These are phyloP conservation scores for Sylvilagus floridanus DNA, from an alignment of 2,797 vertebrate species.

Conservation along the genomic window DNA sequence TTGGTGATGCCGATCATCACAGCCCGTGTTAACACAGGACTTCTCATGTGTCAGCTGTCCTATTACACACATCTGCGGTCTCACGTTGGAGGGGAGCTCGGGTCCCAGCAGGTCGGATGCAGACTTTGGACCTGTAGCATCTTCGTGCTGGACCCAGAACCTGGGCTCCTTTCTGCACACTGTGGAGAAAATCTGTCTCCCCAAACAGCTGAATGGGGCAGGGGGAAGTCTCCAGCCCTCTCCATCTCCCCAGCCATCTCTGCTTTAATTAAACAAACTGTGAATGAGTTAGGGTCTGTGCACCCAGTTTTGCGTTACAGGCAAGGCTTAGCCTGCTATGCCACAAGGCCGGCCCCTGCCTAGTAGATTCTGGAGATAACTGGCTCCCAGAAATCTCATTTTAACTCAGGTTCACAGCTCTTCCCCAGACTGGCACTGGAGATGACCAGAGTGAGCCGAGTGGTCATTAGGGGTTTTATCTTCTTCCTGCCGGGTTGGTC, in stretches of 20 bases:
- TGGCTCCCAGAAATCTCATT: not conserved
- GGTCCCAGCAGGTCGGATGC: not conserved
- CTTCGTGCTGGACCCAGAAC: not conserved
- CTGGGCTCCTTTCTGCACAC: not conserved
- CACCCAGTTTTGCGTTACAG: not conserved
- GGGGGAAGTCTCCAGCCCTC: not conserved
- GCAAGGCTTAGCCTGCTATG: too few relatives aligned
- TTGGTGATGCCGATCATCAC: not conserved
- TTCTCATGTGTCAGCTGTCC: not conserved
- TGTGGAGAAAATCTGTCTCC: not conserved
- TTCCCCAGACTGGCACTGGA: not conserved
- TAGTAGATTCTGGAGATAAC: not conserved
- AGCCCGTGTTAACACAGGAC: not conserved
- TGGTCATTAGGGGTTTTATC: fast-evolving
- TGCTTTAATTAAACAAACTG: not conserved
- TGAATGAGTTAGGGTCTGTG: not conserved
- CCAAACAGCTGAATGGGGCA: not conserved
- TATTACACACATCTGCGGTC: not conserved
- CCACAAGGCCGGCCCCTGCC: not conserved
- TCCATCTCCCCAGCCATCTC: not conserved
- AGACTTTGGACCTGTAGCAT: not conserved
- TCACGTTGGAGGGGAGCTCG: not conserved
- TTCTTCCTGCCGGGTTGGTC: not conserved
- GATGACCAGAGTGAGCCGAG: fast-evolving
- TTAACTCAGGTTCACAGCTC: not conserved